Evolutionary conservation across 1,140 invertebrate species (phyloP).

Genomic region (Mizuhopecten yessoensis): DNA sequence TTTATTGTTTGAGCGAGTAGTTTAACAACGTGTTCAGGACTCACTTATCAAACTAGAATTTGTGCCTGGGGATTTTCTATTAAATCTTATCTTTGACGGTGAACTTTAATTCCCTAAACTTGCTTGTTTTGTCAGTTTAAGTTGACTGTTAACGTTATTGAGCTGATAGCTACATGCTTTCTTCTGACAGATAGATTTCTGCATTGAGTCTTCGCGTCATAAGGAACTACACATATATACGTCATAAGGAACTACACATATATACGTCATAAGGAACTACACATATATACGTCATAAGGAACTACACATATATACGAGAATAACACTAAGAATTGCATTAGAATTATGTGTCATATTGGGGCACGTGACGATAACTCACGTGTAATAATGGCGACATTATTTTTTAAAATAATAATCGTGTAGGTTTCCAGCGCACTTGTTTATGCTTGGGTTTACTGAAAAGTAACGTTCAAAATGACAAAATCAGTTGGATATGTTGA

Average conservation of each 20-base stretch:
- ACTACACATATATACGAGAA: background rate
- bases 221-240: background rate
- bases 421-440: too few species aligned
- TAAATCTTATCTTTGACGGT: background rate
- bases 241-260: background rate
- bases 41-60: background rate
- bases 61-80: background rate
- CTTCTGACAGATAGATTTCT: background rate
- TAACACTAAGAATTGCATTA: too few species aligned
- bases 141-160: background rate
- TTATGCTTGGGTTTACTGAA: too few species aligned
- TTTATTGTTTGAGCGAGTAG: background rate
- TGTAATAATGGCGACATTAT: too few species aligned
- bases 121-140: background rate
- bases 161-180: background rate
- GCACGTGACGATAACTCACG: too few species aligned
- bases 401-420: too few species aligned
- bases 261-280: too few species aligned
- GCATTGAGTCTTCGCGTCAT: background rate
- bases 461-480: too few species aligned
- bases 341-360: too few species aligned
- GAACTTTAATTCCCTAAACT: background rate
- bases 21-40: background rate
- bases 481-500: too few species aligned
- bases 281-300: background rate